Conservation (phyloP, 2,113 vertebrate species). For the Colossoma macropomum region DNA sequence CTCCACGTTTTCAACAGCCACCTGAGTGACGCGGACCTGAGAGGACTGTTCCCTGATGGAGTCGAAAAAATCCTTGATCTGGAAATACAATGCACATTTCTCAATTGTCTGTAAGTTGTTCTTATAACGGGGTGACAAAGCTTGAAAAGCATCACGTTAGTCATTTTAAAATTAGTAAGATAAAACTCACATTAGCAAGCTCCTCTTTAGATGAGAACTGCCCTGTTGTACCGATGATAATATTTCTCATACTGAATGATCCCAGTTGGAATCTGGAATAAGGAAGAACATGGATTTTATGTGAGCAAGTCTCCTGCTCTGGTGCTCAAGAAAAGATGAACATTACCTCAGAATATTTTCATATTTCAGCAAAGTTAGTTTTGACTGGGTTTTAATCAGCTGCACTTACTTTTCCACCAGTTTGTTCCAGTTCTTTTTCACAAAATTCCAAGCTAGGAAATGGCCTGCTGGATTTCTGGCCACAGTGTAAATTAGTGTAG, state of each 20-base stretch:
- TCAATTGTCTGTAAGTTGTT: conserved; percentile 11
- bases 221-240: conserved; percentile 74
- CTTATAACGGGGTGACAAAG: not conserved
- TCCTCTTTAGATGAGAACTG: conserved; percentile 78
- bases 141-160: not conserved
- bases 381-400: not conserved
- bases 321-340: not conserved
- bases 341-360: not conserved
- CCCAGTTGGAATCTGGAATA: conserved; percentile 77
- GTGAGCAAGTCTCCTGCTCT: not conserved
- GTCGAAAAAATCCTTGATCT: conserved; percentile 79
- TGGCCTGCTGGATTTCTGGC: conserved; percentile 74
- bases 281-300: not conserved
- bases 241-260: conserved; percentile 73
- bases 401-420: conserved; percentile 76
- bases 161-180: not conserved
- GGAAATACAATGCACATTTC: conserved; percentile 44
- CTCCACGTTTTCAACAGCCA: conserved; percentile 76
- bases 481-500: conserved; percentile 69
- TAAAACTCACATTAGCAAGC: conserved; percentile 69
- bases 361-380: too few species aligned
- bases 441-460: conserved; percentile 77
- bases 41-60: conserved; percentile 76
- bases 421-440: conserved; percentile 77
- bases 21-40: conserved; percentile 73